Base-by-base conservation (phyloP, 2,888 invertebrate genomes). In the Portevinia maculata region DNA sequence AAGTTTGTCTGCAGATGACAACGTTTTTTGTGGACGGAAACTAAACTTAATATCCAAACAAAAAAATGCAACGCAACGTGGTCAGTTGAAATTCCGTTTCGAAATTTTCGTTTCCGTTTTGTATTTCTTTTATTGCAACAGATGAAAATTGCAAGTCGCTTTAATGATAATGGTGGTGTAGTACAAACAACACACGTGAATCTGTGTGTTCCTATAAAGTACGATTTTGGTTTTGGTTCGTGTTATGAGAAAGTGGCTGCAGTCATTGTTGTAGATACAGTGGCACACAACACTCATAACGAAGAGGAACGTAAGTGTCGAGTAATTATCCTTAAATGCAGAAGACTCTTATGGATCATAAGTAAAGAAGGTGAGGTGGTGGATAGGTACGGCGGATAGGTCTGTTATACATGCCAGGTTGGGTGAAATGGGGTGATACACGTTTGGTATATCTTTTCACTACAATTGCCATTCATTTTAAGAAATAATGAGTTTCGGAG, bases 251-350 rank as follows among this genome's bases (percentile, higher is more conserved):
- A 21, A 60, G 60, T 48, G 17, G 28, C 28, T 39, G 9, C 32
- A 8, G 6, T 30, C 39, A 19, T 34, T n/a, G 19, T 30, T 32
- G 50, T 39, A 64, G 50, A 52, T 37, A 39, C 4, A 5, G 32
- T 39, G 17, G 13, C 50, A 64, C 50, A 52, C 21, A 64, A 28
- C 52, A 52, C 65, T 71, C 53, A 67, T 59, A 59, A 65, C 9
- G 50, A 75, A 70, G 62, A 64, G 64, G 32, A 62, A 46, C 79
- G 75, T 81, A 64, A 81, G 75, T 70, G 59, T 13, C 57, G 46
- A 44, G 70, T 81, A 76, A 76, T 81, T 70, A 76, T 81, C 69
- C 76, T 81, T 70, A 70, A 81, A 81, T 21, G 48, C 67, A 62
- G 74, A 67, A 67, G 55, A 50, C 62, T 67, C 79, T 74, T 32